A percentile compares a stretch with the other conserved stretches of the same genome.
These are phyloP conservation scores for Alca torda DNA, from an alignment of 2,797 vertebrate species.

Conservation along the genomic window DNA sequence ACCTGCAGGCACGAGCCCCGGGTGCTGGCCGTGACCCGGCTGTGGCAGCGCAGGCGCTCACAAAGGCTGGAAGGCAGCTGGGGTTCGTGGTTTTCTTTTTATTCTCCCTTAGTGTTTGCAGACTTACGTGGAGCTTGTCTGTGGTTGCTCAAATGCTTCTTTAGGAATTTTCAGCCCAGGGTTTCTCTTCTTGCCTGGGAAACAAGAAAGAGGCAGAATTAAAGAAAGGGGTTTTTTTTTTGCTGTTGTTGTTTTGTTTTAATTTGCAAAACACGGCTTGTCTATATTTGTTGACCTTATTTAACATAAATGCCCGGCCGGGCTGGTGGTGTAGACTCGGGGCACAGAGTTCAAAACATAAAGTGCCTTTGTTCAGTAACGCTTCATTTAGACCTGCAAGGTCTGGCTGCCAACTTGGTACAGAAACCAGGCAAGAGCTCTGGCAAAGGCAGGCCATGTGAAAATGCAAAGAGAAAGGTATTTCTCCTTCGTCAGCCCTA, in stretches of 20 bases:
- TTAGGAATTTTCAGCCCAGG: slow-evolving; percentile 88
- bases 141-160: slow-evolving; percentile 90
- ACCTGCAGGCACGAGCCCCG: background rate
- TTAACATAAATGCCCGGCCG: background rate
- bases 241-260: background rate
- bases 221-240: background rate
- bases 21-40: background rate
- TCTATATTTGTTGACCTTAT: slow-evolving; percentile 3
- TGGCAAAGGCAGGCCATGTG: background rate
- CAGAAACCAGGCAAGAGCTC: slow-evolving; percentile 4
- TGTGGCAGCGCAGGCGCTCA: background rate
- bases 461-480: slow-evolving; percentile 20
- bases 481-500: slow-evolving; percentile 6
- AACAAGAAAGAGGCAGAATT: slow-evolving; percentile 30
- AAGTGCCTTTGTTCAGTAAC: slow-evolving; percentile 43
- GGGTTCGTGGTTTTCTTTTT: background rate
- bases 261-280: slow-evolving; percentile 8
- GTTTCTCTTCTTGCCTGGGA: slow-evolving; percentile 87
- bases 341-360: slow-evolving; percentile 54
- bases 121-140: slow-evolving; percentile 88
- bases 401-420: background rate
- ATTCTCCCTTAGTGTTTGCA: background rate
- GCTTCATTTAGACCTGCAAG: background rate
- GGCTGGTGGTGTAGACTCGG: slow-evolving; percentile 8
- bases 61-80: background rate